These are phyloP conservation scores for Scartelaos histophorus DNA, from an alignment of 2,113 vertebrate species.

Conservation along the genomic window DNA sequence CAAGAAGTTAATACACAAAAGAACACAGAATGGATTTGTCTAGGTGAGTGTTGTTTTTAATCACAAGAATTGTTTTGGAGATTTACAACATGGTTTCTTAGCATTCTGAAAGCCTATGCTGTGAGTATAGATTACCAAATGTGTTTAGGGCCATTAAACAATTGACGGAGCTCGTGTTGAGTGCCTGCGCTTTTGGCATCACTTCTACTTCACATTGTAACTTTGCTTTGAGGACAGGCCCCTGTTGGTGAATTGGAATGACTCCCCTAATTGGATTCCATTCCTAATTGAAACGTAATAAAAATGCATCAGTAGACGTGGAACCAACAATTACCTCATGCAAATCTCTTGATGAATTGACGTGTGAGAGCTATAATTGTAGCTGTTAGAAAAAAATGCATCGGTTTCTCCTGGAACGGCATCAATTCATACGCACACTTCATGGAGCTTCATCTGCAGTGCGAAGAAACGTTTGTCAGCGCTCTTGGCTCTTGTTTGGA, in stretches of 20 bases:
- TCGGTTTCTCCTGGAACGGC: conserved; percentile 73
- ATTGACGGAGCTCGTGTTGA: conserved; percentile 30
- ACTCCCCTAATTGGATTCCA: conserved; percentile 77
- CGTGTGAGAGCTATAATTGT: conserved; percentile 73
- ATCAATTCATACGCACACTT: conserved; percentile 68
- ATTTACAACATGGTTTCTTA: not conserved
- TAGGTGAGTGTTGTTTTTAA: not conserved
- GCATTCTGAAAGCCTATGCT: not conserved
- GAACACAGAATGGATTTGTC: not conserved
- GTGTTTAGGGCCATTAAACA: not conserved
- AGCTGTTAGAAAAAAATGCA: conserved; percentile 68
- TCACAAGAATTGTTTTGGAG: not conserved
- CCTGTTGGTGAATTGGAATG: conserved; percentile 69
- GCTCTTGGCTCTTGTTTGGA: conserved; percentile 45
- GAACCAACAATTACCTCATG: conserved; percentile 77
- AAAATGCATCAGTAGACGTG: conserved; percentile 78
- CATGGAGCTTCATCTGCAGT: conserved; percentile 42
- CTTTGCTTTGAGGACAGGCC: conserved; percentile 49
- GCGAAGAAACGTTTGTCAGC: conserved; percentile 57
- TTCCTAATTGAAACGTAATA: conserved; percentile 81
- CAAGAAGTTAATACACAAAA: too few species aligned
- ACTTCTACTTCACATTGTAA: conserved; percentile 37
- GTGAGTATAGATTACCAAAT: not conserved
- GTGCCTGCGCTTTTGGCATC: not conserved
- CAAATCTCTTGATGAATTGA: conserved; percentile 79